These are phyloP conservation scores for Perognathus longimembris DNA, from an alignment of 2,113 vertebrate species.

Conservation along the genomic window DNA sequence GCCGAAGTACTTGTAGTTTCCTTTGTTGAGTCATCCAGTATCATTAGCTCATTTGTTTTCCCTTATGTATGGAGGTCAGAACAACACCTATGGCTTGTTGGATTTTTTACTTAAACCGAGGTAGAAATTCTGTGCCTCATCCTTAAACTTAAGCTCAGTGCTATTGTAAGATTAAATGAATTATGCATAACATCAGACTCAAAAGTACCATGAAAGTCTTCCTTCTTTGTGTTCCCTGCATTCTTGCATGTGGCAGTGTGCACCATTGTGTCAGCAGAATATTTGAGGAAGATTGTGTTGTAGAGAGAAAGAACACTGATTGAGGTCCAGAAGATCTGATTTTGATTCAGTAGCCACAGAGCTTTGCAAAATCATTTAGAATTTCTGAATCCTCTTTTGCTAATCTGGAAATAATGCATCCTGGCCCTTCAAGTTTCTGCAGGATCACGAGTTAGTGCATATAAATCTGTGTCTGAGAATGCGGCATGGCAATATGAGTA, in stretches of 20 bases:
- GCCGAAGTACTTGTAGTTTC: conserved; percentile 12
- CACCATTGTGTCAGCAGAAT: neutral
- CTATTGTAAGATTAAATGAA: neutral
- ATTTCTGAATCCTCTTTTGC: neutral
- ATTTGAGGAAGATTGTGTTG: neutral
- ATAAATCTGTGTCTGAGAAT: neutral
- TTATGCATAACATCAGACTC: neutral
- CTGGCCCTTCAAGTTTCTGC: too few species aligned
- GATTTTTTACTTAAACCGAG: conserved; percentile 17
- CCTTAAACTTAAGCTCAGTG: neutral
- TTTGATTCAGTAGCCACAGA: neutral
- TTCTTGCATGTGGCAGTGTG: neutral
- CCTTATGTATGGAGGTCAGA: neutral
- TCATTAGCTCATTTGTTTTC: neutral
- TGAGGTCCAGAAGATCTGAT: neutral
- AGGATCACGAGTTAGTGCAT: neutral
- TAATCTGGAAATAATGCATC: neutral
- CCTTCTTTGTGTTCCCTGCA: neutral
- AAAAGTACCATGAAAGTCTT: neutral
- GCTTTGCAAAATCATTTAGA: neutral
- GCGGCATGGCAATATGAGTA: neutral
- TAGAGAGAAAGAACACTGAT: neutral
- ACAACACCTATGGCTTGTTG: neutral
- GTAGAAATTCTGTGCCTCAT: neutral
- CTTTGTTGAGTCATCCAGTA: neutral